These are phyloP conservation scores for Anguilla marmorata DNA, from an alignment of 2,797 vertebrate genomes.

Conservation along the genomic window DNA sequence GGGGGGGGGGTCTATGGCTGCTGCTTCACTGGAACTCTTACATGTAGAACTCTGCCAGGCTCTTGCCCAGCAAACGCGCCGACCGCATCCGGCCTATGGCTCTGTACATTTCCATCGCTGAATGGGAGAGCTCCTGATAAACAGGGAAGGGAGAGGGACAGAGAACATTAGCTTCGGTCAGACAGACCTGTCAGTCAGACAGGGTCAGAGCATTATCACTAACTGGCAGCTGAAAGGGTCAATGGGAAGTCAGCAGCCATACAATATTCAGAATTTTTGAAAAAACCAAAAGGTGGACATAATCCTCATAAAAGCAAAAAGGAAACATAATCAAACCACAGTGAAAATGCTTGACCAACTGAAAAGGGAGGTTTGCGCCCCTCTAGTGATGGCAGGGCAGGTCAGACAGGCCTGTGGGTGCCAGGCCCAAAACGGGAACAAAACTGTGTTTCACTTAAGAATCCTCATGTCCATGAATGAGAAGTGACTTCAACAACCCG, in stretches of 20 bases:
- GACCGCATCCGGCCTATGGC: constrained; percentile 87
- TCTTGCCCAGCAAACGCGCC: constrained; percentile 90
- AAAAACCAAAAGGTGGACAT: not conserved
- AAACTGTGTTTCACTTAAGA: not conserved
- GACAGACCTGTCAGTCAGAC: too few relatives aligned
- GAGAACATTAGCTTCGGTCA: not conserved
- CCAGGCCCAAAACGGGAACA: not conserved
- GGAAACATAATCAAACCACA: not conserved
- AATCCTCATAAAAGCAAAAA: not conserved
- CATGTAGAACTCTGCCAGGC: constrained; percentile 97
- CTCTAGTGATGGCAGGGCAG: not conserved
- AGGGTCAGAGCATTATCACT: not conserved
- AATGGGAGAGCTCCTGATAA: constrained; percentile 88
- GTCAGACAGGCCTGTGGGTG: not conserved
- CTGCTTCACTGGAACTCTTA: constrained; percentile 60
- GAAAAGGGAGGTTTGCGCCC: not conserved
- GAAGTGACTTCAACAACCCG: not conserved
- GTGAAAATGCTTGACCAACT: not conserved
- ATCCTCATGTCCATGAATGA: not conserved
- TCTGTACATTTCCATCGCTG: constrained; percentile 93
- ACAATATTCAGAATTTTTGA: not conserved
- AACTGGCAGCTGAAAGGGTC: not conserved
- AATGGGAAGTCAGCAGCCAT: not conserved
- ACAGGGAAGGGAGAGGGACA: not conserved
- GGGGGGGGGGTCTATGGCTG: too few relatives aligned